Evolutionary conservation across 1,140 invertebrate species (phyloP).

Genomic region (Drosophila prosaltans): DNA sequence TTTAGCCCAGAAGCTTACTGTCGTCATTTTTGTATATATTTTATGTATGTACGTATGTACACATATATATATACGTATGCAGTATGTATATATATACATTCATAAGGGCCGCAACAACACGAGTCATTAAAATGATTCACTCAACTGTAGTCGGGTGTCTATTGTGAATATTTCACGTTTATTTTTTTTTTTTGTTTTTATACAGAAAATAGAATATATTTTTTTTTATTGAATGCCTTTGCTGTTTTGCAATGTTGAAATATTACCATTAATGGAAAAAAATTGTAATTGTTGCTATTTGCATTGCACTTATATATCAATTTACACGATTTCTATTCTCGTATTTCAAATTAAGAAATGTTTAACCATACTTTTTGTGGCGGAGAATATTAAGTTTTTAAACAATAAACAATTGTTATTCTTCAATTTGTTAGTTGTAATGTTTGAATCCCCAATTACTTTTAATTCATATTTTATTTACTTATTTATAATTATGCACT

Average conservation of each 20-base stretch:
- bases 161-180: slow-evolving; percentile 41
- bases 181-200: background rate
- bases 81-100: slow-evolving; percentile 1
- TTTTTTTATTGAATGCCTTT: background rate
- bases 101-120: slow-evolving; percentile 32
- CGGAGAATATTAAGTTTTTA: too few relatives aligned
- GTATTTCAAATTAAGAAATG: background rate
- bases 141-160: slow-evolving; percentile 55
- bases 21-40: slow-evolving; percentile 5
- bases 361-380: background rate
- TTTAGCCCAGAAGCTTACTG: slow-evolving; percentile 46
- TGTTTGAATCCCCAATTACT: too few relatives aligned
- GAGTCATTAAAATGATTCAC: slow-evolving; percentile 70
- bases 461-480: background rate
- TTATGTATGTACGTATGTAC: background rate
- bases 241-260: background rate
- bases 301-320: slow-evolving; percentile 1
- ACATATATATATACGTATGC: slow-evolving; percentile 11
- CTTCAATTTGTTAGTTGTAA: too few relatives aligned
- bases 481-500: slow-evolving; percentile 7
- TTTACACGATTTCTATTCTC: background rate
- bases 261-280: background rate
- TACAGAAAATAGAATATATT: too few relatives aligned
- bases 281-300: background rate
- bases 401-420: too few relatives aligned